A percentile compares a stretch with the other conserved stretches of the same genome.
phyloP scores from a whole-genome alignment of 2,797 vertebrate genomes.

The Pipistrellus pipistrellus region DNA sequence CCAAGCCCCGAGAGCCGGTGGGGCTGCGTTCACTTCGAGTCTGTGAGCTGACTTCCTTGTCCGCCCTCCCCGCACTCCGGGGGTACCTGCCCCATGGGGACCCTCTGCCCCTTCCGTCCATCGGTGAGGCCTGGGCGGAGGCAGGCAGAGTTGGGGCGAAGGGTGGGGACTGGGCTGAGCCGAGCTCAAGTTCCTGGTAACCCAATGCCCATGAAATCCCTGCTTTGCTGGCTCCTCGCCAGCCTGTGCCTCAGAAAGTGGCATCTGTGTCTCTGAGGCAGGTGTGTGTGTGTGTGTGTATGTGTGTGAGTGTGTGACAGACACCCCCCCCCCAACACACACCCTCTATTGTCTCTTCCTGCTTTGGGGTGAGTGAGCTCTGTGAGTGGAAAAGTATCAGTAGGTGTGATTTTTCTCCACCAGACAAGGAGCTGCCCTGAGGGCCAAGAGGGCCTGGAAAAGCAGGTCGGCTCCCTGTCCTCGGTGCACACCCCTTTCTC shows the following conservation, averaged over 20 bases:
- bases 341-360: neutral
- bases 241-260: slow-evolving; percentile 61
- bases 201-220: slow-evolving; percentile 67
- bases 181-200: slow-evolving; percentile 64
- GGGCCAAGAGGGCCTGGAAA: neutral
- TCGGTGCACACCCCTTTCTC: neutral
- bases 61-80: neutral
- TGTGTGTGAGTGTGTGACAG: neutral
- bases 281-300: neutral
- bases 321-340: neutral
- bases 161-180: slow-evolving; percentile 4
- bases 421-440: neutral
- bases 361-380: neutral
- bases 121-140: neutral
- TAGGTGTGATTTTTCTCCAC: slow-evolving; percentile 8
- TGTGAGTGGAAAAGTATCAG: slow-evolving; percentile 16
- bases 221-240: slow-evolving; percentile 61
- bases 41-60: neutral
- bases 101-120: neutral
- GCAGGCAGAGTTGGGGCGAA: slow-evolving; percentile 36
- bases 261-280: slow-evolving; percentile 48
- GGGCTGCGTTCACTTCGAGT: neutral
- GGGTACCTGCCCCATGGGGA: neutral
- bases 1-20: neutral
- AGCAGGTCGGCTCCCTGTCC: neutral